Evolutionary conservation across 2,797 vertebrate genomes (phyloP).

Genomic region (Myripristis murdjan): DNA sequence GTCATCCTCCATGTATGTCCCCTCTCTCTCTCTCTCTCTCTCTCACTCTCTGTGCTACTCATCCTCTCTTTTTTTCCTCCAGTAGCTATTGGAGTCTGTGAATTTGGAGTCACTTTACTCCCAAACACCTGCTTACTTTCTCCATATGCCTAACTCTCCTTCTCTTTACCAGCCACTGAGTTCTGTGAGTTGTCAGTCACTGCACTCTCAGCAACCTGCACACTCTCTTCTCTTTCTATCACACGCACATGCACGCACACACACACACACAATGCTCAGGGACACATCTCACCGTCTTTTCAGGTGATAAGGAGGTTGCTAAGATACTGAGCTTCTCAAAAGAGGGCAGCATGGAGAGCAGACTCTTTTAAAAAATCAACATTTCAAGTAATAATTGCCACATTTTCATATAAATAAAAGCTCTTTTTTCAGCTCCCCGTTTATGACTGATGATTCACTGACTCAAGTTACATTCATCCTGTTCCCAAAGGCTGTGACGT

Average conservation of each 20-base stretch:
- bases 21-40: conserved; percentile 4
- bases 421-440: no score
- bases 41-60: background rate
- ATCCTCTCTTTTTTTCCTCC: conserved; percentile 20
- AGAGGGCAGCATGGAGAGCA: conserved; percentile 30
- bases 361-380: conserved; percentile 9
- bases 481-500: no score
- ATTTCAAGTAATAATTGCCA: background rate
- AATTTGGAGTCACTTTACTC: background rate
- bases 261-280: conserved; percentile 1
- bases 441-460: no score
- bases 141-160: background rate
- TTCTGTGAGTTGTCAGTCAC: conserved; percentile 23
- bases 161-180: conserved; percentile 11
- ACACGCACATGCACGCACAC: conserved; percentile 7
- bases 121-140: conserved; percentile 13
- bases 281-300: conserved; percentile 32
- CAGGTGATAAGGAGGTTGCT: conserved; percentile 68
- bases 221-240: background rate
- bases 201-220: conserved; percentile 6
- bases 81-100: conserved; percentile 15
- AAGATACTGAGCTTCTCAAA: conserved; percentile 57
- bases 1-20: conserved; percentile 21
- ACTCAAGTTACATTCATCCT: no score
- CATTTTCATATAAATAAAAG: no score